Conservation (phyloP, 1,140 invertebrate genomes). For the Musca domestica region DNA sequence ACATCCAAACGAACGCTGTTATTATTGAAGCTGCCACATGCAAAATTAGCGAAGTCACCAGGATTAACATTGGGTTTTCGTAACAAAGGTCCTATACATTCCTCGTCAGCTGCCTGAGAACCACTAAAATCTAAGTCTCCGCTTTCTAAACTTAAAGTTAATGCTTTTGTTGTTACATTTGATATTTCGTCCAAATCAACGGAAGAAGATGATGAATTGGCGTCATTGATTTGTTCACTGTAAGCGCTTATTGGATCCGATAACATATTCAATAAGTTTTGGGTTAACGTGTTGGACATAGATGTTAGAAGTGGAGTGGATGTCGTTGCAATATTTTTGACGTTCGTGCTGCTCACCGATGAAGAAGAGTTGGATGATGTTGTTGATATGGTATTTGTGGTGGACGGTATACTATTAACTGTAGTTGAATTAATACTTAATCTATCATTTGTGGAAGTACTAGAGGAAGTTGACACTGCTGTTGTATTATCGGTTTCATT, state of each 20-base stretch:
- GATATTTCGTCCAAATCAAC: constrained; percentile 6
- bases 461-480: neutral
- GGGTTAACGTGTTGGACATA: constrained; percentile 51
- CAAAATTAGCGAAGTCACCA: constrained; percentile 7
- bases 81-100: constrained; percentile 40
- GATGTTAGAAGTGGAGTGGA: constrained; percentile 20
- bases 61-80: constrained; percentile 29
- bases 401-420: neutral
- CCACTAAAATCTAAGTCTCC: constrained; percentile 30
- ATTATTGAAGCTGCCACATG: constrained; percentile 15
- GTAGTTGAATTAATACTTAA: neutral
- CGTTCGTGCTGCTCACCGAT: constrained; percentile 3
- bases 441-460: neutral
- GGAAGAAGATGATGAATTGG: constrained; percentile 3
- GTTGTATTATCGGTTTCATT: constrained; percentile 19
- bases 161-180: neutral
- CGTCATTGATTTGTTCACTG: constrained; percentile 46
- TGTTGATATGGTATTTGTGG: constrained; percentile 13
- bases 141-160: neutral
- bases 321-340: constrained; percentile 25
- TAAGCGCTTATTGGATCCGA: constrained; percentile 51
- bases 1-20: constrained; percentile 47
- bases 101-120: constrained; percentile 34
- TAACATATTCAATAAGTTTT: constrained; percentile 51
- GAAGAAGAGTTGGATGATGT: neutral